Base-by-base conservation (phyloP, 2,888 invertebrate genomes). In the Ypsolopha scabrella region DNA sequence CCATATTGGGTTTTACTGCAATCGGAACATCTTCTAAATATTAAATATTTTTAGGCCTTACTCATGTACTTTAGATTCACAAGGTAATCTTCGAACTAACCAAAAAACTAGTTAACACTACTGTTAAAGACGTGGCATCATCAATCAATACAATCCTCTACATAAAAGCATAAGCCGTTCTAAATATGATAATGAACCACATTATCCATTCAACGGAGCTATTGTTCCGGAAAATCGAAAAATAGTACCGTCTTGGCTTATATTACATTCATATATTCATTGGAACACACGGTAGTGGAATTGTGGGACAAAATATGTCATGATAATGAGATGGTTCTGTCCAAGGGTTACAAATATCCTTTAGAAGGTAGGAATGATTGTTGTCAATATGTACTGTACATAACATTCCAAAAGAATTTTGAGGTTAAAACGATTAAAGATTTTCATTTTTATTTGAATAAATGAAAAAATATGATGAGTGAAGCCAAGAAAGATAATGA, bases 221-320 rank as follows among this genome's bases (percentile, higher is more conserved):
- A 78, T 79, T 82, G 79, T 81, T 65, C 71, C 71, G 76, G 82
- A 81, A 83, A 83, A 83, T 83, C 80, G 80, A 81, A 83, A 82
- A 77, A 78, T 80, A 80, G 70, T 74, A 67, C 62, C 57, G 57
- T 53, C 39, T 51, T 49, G 63, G 66, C 67, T 68, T 67, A 71
- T 75, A 72, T 65, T 61, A 58, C 57, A 80, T 80, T 81, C 80
- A 83, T 80, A 60, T 80, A 83, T 80, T 80, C 80, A 80, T 81
- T 72, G 72, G 67, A 68, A 68, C 69, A 68, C 3, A n/a, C 7
- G 11, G 14, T 8, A 7, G 24, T 14, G 24, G 24, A 13, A 43
- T 43, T 9, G 6, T 24, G 13, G 43, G 24, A n/a, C 39, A 38
- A n/a, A 38, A 38, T n/a, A 38, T 38, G 24, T 24, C 2, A 24